phyloP scores from a whole-genome alignment of 2,888 invertebrate species.

The Temnothorax ravouxi region DNA sequence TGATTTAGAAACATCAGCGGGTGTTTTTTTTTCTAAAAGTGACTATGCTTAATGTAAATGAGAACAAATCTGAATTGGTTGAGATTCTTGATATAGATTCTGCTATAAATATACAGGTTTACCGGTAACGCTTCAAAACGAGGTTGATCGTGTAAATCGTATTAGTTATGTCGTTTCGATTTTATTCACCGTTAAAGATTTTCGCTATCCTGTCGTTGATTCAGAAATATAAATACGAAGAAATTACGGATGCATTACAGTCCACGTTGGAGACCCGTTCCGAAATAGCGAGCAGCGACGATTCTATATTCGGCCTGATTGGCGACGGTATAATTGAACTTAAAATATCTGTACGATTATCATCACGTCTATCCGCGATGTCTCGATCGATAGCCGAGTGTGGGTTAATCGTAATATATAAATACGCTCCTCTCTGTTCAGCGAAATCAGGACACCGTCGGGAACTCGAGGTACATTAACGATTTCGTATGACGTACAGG shows the following conservation, averaged over 20 bases:
- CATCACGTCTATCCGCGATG: background rate
- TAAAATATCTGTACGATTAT: conserved; percentile 41
- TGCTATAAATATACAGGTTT: background rate
- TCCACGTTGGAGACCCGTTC: background rate
- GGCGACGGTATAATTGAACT: conserved; percentile 40
- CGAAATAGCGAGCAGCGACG: conserved; percentile 26
- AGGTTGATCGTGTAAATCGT: background rate
- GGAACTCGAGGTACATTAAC: background rate
- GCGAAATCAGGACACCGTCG: conserved; percentile 24
- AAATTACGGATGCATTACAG: conserved; percentile 6
- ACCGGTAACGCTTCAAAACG: background rate
- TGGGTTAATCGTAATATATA: conserved; percentile 37
- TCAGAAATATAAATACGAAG: conserved; percentile 14
- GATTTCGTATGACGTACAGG: background rate
- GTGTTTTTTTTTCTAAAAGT: background rate
- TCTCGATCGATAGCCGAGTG: conserved; percentile 38
- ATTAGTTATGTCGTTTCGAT: background rate
- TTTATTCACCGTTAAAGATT: conserved; percentile 10
- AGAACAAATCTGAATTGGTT: background rate
- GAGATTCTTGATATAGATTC: background rate
- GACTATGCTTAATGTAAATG: background rate
- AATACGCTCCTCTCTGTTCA: conserved; percentile 8
- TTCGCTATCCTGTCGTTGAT: conserved; percentile 12
- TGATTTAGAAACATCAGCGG: background rate
- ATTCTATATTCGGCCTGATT: conserved; percentile 34